phyloP scores from a whole-genome alignment of 1,140 invertebrate genomes.

The Brachionus koreanus region DNA sequence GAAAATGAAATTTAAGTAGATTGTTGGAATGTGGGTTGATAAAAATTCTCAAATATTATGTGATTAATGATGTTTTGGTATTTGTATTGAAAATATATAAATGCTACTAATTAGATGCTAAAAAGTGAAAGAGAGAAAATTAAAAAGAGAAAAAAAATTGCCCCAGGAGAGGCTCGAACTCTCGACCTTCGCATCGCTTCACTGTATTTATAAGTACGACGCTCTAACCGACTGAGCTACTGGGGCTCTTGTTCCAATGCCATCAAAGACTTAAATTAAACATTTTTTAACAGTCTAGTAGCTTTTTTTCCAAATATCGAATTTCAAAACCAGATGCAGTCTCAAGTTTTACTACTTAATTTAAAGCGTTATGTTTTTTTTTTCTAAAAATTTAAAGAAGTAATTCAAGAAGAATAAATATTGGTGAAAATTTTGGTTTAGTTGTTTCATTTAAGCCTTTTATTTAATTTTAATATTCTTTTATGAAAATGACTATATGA shows the following conservation, averaged over 20 bases:
- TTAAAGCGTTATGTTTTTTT: background rate
- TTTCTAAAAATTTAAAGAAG: background rate
- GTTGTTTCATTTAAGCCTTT: background rate
- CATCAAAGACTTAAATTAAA: background rate
- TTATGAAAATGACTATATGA: background rate
- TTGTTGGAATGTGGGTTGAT: conserved; percentile 25
- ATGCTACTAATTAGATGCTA: background rate
- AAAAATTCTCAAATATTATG: background rate
- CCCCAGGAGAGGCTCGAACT: conserved; percentile 40
- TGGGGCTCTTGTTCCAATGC: background rate
- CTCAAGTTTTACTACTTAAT: background rate
- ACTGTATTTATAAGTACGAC: conserved; percentile 44
- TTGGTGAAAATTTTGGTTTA: too few species aligned
- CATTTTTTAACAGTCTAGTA: background rate
- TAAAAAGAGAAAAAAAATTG: background rate
- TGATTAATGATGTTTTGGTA: conserved; percentile 3
- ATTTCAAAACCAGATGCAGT: background rate
- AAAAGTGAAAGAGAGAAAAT: background rate
- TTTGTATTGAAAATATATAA: background rate
- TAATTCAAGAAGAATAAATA: background rate
- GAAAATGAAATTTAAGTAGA: background rate
- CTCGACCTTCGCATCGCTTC: conserved; percentile 40
- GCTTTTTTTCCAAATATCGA: background rate
- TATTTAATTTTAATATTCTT: background rate
- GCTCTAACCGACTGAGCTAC: conserved; percentile 43